Conservation (phyloP, 2,888 invertebrate species). For the Sceliomorpha sp. region DNA sequence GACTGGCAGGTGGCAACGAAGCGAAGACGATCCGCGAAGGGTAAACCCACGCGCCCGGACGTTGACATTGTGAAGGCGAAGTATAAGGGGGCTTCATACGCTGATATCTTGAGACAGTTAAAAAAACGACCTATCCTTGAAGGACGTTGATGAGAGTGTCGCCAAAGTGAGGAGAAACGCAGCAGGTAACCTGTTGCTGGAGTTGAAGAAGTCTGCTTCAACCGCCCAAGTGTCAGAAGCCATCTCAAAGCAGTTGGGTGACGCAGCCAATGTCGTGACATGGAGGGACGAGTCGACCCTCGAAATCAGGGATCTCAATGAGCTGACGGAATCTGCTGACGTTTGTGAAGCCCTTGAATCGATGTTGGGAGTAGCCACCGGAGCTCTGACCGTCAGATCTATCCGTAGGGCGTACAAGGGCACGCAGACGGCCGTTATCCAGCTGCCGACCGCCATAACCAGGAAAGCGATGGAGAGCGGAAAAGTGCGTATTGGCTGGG, state of each 20-base stretch:
- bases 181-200: background rate
- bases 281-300: slow-evolving; percentile 7
- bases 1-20: too few relatives aligned
- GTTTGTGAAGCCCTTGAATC: slow-evolving; percentile 9
- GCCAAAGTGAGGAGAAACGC: background rate
- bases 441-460: slow-evolving; percentile 7
- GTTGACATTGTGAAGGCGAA: too few relatives aligned
- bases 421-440: slow-evolving; percentile 16
- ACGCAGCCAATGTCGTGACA: background rate
- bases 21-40: too few relatives aligned
- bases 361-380: too few relatives aligned
- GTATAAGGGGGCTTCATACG: too few relatives aligned
- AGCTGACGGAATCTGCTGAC: slow-evolving; percentile 21
- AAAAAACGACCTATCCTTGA: background rate
- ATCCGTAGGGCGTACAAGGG: slow-evolving; percentile 18
- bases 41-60: too few relatives aligned
- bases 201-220: background rate
- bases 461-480: slow-evolving; percentile 1
- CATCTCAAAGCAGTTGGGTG: background rate
- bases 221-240: background rate
- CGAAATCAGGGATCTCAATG: slow-evolving; percentile 18
- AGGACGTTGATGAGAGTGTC: slow-evolving; percentile 1
- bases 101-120: too few relatives aligned
- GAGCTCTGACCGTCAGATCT: too few relatives aligned
- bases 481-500: background rate